A percentile compares a stretch with the other conserved stretches of the same genome.
Evolutionary conservation across 2,113 vertebrate species (phyloP).

Genomic region (Phycodurus eques): DNA sequence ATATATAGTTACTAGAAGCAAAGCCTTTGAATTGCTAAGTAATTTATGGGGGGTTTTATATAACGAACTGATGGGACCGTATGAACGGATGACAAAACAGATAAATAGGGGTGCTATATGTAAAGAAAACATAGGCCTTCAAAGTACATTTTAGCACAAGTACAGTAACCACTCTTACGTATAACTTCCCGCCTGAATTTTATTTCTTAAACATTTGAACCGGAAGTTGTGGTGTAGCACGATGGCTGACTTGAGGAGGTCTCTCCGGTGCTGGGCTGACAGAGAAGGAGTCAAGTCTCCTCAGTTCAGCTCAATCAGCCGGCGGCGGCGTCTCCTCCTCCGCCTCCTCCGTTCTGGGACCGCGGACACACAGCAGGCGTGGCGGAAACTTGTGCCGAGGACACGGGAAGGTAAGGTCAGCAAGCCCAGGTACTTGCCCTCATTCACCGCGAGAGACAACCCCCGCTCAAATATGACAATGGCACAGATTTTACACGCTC

Average conservation of each 20-base stretch:
- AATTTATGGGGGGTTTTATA: neutral
- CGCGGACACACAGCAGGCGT: conserved; percentile 41
- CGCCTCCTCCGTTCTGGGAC: conserved; percentile 44
- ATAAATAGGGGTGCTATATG: too few species aligned
- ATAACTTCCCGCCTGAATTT: neutral
- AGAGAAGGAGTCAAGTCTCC: conserved; percentile 50
- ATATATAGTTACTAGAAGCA: too few species aligned
- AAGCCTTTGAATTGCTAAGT: too few species aligned
- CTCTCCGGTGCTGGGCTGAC: conserved; percentile 26
- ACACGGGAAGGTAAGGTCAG: conserved; percentile 48
- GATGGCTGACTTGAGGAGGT: neutral
- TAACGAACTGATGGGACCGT: neutral
- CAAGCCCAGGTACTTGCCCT: conserved; percentile 6
- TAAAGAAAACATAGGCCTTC: too few species aligned
- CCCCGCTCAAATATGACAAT: conserved; percentile 33
- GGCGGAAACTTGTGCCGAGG: conserved; percentile 41
- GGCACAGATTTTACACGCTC: neutral
- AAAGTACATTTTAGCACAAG: too few species aligned
- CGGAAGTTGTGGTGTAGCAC: neutral
- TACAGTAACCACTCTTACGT: neutral
- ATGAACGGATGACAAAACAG: too few species aligned
- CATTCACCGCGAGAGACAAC: conserved; percentile 18
- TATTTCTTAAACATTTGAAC: conserved; percentile 20
- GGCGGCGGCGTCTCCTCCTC: conserved; percentile 46
- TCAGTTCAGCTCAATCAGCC: conserved; percentile 53